Evolutionary conservation across 2,797 vertebrate genomes (phyloP).

Genomic region (Pangasius larnaudii): DNA sequence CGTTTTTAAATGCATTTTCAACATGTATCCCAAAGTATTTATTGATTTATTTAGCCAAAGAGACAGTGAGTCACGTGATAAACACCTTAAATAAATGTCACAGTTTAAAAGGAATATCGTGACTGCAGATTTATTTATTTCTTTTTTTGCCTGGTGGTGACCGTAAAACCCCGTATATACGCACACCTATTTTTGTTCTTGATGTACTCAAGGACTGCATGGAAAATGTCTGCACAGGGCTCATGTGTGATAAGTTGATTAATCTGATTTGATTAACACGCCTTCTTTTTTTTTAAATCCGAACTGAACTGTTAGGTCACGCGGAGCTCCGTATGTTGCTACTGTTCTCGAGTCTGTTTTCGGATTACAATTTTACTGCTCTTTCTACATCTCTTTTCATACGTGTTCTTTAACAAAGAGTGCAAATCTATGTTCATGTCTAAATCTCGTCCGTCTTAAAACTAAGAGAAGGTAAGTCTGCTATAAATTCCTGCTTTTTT

Average conservation of each 20-base stretch:
- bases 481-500: conserved; percentile 17
- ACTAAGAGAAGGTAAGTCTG: conserved; percentile 43
- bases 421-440: background rate
- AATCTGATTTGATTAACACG: background rate
- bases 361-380: background rate
- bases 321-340: background rate
- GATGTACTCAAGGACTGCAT: background rate
- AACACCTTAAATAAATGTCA: background rate
- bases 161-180: too few relatives aligned
- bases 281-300: background rate
- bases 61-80: background rate
- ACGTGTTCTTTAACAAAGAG: background rate
- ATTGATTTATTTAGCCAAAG: rapidly evolving
- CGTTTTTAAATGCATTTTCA: background rate
- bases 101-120: background rate
- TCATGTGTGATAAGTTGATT: background rate
- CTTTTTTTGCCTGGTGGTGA: too few relatives aligned
- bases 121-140: too few relatives aligned
- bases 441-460: background rate
- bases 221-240: background rate
- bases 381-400: background rate
- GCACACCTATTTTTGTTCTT: too few relatives aligned
- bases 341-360: background rate
- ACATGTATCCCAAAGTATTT: background rate
- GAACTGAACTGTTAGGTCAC: background rate